Conservation (phyloP, 2,888 invertebrate genomes). For the Sacculina carcini region DNA sequence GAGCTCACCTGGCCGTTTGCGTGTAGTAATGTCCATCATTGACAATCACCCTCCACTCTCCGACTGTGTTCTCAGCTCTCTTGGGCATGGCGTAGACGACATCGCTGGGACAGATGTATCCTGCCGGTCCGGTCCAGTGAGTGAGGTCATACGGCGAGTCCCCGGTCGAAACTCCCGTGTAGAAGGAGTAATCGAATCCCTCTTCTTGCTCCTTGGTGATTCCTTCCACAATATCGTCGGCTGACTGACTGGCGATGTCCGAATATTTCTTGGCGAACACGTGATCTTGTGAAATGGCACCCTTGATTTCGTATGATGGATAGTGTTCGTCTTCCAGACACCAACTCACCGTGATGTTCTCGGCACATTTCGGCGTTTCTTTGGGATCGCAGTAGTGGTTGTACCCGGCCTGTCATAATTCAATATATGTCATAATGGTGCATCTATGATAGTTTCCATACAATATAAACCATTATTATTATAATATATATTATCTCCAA, state of each 20-base stretch:
- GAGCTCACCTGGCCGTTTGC: slow-evolving; percentile 13
- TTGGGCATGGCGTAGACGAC: slow-evolving; percentile 14
- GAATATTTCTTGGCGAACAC: slow-evolving; percentile 15
- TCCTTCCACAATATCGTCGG: slow-evolving; percentile 15
- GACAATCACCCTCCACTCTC: slow-evolving; percentile 16
- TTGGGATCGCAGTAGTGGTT: slow-evolving; percentile 15
- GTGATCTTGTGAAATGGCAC: slow-evolving; percentile 14
- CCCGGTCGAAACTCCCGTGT: slow-evolving; percentile 15
- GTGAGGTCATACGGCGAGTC: slow-evolving; percentile 14
- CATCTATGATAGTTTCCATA: too few species aligned
- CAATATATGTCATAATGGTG: too few species aligned
- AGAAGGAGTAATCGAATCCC: slow-evolving; percentile 15
- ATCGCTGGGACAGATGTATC: slow-evolving; percentile 16
- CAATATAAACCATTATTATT: too few species aligned
- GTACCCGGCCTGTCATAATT: slow-evolving; percentile 6
- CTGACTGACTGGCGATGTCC: slow-evolving; percentile 16
- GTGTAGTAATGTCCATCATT: slow-evolving; percentile 16
- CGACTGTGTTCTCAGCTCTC: slow-evolving; percentile 15
- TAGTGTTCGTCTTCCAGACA: slow-evolving; percentile 15
- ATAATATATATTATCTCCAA: too few species aligned
- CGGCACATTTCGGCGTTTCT: slow-evolving; percentile 14
- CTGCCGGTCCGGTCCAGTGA: slow-evolving; percentile 16
- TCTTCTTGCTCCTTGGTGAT: slow-evolving; percentile 14
- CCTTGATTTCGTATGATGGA: slow-evolving; percentile 15
- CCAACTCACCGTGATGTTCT: slow-evolving; percentile 12